Base-by-base conservation (phyloP, 2,797 vertebrate genomes). In the Cryptoprocta ferox region DNA sequence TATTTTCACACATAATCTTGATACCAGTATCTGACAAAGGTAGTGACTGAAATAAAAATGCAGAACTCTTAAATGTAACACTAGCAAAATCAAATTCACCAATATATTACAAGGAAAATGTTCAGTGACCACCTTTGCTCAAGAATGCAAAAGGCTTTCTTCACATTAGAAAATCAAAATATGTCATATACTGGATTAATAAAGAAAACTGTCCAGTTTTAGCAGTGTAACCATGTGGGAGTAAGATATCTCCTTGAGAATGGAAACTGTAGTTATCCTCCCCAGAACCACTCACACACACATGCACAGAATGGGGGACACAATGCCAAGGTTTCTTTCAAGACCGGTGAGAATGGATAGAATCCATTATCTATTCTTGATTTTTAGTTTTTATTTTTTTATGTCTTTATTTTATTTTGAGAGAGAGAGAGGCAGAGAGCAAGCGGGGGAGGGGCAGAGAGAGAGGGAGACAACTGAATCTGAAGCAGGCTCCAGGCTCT, bases 141-240 rank as follows among this genome's bases (percentile, higher is more conserved):
- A 63, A 48, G n/a, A 93, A 83, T 53, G 2, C n/a, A 73, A 35
- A 78, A 78, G 24, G 75, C 26, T 28, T 82, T 86, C n/a, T 82
- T 86, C n/a, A 37, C 28, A 45, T 50, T 63, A 71, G 66, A 95
- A 90, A 95, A 86, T 50, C n/a, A 42, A 65, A 66, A 71, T 76
- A 76, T 53, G 39, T 53, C 42, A 70, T 66, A 12, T 32, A 42
- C 11, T 61, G 12, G 32, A 66, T 48, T 39, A 63, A 56, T 56
- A 70, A 48, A 15, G 70, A 78, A 68, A 63, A 63, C 14, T 63
- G 48, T 50, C 15, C 6, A 19, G 0, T 42, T 13, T 32, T 7
- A 14, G 28, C 18, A 45, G 7, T 19, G 9, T 28, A 71, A 28
- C 16, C n/a, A 6, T 39, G n/a, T 12, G 14, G 56, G 28, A 42